Percentiles rank a stretch among this genome's conserved stretches.
Conservation (phyloP, 2,797 vertebrate species). For the Spinibarbus caldwelli region DNA sequence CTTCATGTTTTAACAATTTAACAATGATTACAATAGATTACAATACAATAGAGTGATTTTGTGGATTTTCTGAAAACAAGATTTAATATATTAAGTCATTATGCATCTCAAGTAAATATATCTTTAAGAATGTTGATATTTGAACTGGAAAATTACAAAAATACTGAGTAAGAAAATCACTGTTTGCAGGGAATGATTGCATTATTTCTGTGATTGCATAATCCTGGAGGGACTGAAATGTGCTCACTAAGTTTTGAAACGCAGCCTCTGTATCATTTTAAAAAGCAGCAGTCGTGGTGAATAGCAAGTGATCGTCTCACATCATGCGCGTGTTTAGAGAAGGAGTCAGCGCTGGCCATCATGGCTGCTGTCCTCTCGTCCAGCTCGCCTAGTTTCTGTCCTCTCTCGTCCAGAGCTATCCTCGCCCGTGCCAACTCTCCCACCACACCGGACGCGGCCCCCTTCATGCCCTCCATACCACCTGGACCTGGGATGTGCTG, state of each 20-base stretch:
- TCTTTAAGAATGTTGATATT: not conserved
- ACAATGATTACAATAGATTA: too few relatives aligned
- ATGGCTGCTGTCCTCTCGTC: conserved; percentile 95
- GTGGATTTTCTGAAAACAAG: too few relatives aligned
- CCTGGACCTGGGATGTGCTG: conserved; percentile 96
- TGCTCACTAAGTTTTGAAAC: not conserved
- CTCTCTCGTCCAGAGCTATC: conserved; percentile 94
- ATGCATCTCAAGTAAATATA: not conserved
- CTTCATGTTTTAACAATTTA: too few relatives aligned
- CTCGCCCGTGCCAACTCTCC: conserved; percentile 93
- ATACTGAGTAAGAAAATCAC: not conserved
- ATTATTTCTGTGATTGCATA: not conserved
- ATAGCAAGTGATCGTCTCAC: conserved; percentile 68
- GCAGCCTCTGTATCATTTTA: not conserved
- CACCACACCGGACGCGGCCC: conserved; percentile 92
- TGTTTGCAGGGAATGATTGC: not conserved
- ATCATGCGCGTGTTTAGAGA: conserved; percentile 96
- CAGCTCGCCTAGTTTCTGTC: conserved; percentile 94
- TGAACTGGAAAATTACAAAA: not conserved
- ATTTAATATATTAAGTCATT: not conserved
- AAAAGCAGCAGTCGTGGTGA: not conserved
- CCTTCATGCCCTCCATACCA: conserved; percentile 95
- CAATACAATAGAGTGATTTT: too few relatives aligned
- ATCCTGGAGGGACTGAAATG: not conserved
- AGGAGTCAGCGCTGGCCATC: conserved; percentile 93